These are phyloP conservation scores for Stigmatopora argus DNA, from an alignment of 2,113 vertebrate genomes.

Conservation along the genomic window DNA sequence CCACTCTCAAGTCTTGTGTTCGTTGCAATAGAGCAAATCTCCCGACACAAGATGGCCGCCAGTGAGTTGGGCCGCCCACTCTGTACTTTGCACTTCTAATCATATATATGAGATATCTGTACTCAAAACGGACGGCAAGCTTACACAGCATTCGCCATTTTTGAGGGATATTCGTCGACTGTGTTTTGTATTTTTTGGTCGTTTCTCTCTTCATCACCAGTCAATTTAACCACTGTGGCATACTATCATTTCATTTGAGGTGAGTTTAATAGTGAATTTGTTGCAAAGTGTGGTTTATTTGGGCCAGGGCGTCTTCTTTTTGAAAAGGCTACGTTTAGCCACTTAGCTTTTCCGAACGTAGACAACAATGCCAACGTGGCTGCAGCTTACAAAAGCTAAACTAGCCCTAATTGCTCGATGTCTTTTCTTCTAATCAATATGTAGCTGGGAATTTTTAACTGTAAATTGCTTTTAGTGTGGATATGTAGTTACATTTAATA, in stretches of 20 bases:
- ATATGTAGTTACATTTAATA: neutral
- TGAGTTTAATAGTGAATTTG: neutral
- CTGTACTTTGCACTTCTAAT: too few species aligned
- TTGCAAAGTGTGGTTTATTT: accelerated
- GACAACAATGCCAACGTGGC: slow-evolving; percentile 30
- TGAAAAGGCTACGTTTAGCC: slow-evolving; percentile 7
- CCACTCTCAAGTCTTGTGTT: too few species aligned
- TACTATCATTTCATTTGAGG: slow-evolving; percentile 9
- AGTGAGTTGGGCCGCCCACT: too few species aligned
- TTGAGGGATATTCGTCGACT: slow-evolving; percentile 5
- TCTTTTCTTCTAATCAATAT: neutral
- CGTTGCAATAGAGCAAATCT: too few species aligned
- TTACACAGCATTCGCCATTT: slow-evolving; percentile 50
- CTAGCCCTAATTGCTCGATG: neutral
- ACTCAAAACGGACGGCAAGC: too few species aligned
- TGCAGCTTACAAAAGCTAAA: neutral
- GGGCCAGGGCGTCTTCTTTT: neutral
- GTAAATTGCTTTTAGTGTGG: neutral
- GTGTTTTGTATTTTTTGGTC: neutral
- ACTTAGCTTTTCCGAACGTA: slow-evolving; percentile 10
- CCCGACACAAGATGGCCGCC: too few species aligned
- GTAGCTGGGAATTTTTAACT: neutral
- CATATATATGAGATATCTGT: too few species aligned
- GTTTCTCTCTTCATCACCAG: neutral
- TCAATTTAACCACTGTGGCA: neutral